A percentile compares a stretch with the other conserved stretches of the same genome.
These are phyloP conservation scores for Lutraria rhynchaena DNA, from an alignment of 1,140 invertebrate species.

Conservation along the genomic window DNA sequence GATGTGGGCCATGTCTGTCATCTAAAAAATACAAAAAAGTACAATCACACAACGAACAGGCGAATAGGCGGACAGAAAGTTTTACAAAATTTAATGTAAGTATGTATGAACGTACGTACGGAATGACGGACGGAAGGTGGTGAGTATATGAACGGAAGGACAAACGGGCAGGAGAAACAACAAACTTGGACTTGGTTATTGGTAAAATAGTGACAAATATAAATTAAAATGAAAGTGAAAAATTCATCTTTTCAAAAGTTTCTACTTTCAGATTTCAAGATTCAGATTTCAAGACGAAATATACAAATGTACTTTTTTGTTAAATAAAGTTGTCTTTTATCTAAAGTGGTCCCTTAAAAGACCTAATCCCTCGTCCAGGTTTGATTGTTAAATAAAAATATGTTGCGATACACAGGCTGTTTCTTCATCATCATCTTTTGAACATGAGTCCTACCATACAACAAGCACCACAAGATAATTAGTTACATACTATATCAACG, in stretches of 20 bases:
- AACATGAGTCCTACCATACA: not conserved
- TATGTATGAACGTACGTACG: not conserved
- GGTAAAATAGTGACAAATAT: no score
- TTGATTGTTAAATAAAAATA: no score
- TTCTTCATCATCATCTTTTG: no score
- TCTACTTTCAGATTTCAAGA: no score
- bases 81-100: not conserved
- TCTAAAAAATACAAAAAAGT: conserved; percentile 13
- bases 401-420: no score
- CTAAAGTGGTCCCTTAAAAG: no score
- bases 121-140: not conserved
- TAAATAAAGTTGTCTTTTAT: not conserved
- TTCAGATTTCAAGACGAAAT: no score
- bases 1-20: conserved; percentile 52
- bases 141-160: not conserved
- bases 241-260: no score
- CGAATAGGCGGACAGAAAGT: no score
- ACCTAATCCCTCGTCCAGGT: no score
- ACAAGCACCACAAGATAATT: not conserved
- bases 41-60: not conserved
- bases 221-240: no score
- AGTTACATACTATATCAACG: conserved; percentile 38
- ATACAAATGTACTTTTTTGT: not conserved
- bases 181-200: not conserved
- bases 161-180: not conserved